These are phyloP conservation scores for Syngnathus acus DNA, from an alignment of 2,797 vertebrate species.

Conservation along the genomic window DNA sequence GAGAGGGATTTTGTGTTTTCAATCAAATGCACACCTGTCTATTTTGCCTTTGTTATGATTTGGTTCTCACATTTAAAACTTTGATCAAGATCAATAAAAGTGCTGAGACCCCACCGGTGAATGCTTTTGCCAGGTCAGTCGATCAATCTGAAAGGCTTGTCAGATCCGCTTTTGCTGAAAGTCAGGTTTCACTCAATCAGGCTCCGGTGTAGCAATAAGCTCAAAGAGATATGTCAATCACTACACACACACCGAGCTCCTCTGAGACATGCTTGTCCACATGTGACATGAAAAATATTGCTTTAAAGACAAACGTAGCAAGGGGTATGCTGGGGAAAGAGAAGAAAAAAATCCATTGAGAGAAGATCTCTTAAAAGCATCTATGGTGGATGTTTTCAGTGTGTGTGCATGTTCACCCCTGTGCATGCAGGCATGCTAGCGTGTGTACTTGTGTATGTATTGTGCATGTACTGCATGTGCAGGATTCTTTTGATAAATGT, in stretches of 20 bases:
- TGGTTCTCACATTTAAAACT: neutral
- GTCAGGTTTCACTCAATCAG: neutral
- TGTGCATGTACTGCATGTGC: constrained; percentile 6
- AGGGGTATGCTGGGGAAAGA: neutral
- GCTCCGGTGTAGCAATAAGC: neutral
- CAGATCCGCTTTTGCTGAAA: neutral
- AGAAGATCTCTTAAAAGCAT: neutral
- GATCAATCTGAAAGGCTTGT: too few species aligned
- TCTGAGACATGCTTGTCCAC: neutral
- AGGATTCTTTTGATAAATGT: constrained; percentile 56
- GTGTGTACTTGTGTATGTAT: constrained; percentile 1
- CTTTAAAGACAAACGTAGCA: neutral
- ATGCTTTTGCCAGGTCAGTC: neutral
- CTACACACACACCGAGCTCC: neutral
- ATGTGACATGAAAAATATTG: neutral
- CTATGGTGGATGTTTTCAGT: neutral
- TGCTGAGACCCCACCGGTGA: neutral
- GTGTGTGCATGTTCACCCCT: neutral
- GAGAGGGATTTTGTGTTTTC: neutral
- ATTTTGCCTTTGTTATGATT: too few species aligned
- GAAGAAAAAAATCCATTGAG: neutral
- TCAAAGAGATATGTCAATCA: constrained; percentile 1
- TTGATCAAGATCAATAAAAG: too few species aligned
- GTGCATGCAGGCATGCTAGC: neutral
- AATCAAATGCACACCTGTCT: too few species aligned